phyloP scores from a whole-genome alignment of 2,888 invertebrate genomes.

The Apamea anceps region DNA sequence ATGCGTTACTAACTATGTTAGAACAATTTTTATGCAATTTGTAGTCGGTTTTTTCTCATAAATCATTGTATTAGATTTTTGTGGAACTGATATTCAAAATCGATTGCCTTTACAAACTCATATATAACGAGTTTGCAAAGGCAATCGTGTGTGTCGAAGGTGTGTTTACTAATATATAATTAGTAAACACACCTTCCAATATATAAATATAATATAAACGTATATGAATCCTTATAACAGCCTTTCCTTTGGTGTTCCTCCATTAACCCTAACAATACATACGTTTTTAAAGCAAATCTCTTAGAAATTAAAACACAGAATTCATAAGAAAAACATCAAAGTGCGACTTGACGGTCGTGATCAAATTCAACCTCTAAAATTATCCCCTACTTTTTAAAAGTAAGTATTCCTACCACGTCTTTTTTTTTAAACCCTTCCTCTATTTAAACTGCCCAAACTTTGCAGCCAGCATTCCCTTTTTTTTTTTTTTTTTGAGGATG shows the following conservation, averaged over 20 bases:
- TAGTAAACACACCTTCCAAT: too few species aligned
- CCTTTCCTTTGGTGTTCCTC: too few species aligned
- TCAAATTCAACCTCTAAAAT: not conserved
- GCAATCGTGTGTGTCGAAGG: too few species aligned
- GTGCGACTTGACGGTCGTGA: constrained; percentile 13
- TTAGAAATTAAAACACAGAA: not conserved
- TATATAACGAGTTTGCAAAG: too few species aligned
- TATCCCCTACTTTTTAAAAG: not conserved
- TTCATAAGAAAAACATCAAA: not conserved
- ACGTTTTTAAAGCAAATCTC: not conserved
- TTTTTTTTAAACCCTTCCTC: constrained; percentile 4
- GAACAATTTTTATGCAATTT: not conserved
- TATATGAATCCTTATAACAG: too few species aligned
- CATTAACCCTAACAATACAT: too few species aligned
- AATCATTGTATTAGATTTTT: not conserved
- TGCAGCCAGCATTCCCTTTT: constrained; percentile 21
- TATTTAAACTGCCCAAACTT: constrained; percentile 5
- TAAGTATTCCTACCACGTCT: not conserved
- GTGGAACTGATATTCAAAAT: not conserved
- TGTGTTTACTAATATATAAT: too few species aligned
- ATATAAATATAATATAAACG: too few species aligned
- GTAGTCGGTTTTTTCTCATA: not conserved
- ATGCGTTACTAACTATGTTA: not conserved
- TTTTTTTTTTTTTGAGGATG: too few species aligned
- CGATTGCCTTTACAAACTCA: too few species aligned